Conservation (phyloP, 2,113 vertebrate species). For the Xenus cinereus region DNA sequence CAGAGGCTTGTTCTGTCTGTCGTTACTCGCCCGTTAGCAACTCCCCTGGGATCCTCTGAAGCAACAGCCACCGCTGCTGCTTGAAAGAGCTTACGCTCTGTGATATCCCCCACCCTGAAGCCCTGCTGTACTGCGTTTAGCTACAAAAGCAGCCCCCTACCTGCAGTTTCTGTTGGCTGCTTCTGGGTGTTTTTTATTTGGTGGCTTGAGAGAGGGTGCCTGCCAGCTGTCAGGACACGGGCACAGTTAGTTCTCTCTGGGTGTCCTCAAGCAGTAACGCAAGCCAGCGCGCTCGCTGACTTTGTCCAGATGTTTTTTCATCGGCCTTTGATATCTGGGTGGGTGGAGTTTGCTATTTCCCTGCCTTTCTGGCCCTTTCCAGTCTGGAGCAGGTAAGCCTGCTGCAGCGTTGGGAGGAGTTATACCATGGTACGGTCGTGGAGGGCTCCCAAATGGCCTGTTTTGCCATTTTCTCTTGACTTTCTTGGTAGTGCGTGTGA, state of each 20-base stretch:
- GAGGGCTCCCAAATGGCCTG: not conserved
- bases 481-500: not conserved
- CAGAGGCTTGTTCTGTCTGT: not conserved
- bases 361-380: not conserved
- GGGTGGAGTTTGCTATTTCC: not conserved
- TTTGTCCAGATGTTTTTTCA: not conserved
- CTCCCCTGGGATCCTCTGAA: not conserved
- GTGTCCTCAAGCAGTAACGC: rapidly evolving
- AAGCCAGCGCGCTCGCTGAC: not conserved
- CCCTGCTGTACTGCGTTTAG: not conserved
- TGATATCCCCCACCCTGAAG: not conserved
- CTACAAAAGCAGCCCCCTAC: not conserved
- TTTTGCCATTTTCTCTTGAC: not conserved
- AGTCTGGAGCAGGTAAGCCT: not conserved
- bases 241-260: not conserved
- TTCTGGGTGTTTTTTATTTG: not conserved
- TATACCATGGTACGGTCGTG: rapidly evolving
- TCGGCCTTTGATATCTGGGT: not conserved
- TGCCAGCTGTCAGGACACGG: not conserved
- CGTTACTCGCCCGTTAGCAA: not conserved
- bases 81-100: not conserved
- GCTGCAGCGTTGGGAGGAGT: not conserved
- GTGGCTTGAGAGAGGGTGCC: not conserved
- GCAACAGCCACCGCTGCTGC: rapidly evolving
- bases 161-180: not conserved